phyloP scores from a whole-genome alignment of 2,797 vertebrate genomes.

The Stomatorhinus walkeri region DNA sequence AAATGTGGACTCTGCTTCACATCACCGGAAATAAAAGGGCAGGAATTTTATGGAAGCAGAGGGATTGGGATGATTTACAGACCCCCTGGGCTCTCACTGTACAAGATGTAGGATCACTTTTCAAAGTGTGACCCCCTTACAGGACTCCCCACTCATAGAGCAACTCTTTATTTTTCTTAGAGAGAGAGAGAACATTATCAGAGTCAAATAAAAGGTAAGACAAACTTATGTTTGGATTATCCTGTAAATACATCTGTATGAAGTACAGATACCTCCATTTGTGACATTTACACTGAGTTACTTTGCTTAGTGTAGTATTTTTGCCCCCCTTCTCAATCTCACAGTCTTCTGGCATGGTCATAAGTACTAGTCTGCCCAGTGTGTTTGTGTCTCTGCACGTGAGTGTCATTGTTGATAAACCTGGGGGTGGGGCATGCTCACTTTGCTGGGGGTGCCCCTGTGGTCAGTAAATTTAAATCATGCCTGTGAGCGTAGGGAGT shows the following conservation, averaged over 20 bases:
- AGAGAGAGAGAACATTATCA: not conserved
- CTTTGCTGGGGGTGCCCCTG: not conserved
- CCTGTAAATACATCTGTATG: not conserved
- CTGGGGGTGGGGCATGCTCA: not conserved
- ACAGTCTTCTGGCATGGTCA: not conserved
- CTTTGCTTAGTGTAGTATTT: not conserved
- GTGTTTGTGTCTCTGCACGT: not conserved
- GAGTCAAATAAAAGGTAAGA: not conserved
- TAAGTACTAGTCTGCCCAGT: not conserved
- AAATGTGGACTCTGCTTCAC: not conserved
- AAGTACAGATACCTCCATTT: not conserved
- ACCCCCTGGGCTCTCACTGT: not conserved
- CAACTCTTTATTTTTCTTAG: not conserved
- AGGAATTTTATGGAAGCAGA: not conserved
- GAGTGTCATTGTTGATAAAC: not conserved
- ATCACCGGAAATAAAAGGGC: not conserved
- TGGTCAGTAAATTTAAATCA: not conserved
- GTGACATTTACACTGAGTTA: not conserved
- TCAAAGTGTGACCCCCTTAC: not conserved
- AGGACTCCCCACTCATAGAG: not conserved
- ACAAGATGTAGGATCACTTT: not conserved
- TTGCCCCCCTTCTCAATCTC: not conserved
- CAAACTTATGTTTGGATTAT: not conserved
- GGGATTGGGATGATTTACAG: not conserved
- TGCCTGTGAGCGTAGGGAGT: not conserved